A percentile compares a stretch with the other conserved stretches of the same genome.
phyloP scores from a whole-genome alignment of 2,888 invertebrate species.

The Ceratothoa steindachneri region DNA sequence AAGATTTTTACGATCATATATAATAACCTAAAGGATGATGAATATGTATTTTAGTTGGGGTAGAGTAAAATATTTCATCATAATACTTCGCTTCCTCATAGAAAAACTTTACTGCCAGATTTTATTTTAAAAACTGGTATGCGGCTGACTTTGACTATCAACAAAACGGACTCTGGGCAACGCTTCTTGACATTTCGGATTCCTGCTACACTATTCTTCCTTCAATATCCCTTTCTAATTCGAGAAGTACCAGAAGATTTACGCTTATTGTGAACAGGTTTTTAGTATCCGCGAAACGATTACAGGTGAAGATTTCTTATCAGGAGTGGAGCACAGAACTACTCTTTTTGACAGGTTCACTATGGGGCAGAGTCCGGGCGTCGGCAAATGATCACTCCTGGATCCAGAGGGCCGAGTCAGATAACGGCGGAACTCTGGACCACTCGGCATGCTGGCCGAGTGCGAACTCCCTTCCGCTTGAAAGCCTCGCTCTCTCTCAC shows the following conservation, averaged over 20 bases:
- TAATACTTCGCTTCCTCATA: too few species aligned
- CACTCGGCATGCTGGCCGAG: background rate
- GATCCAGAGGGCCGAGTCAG: background rate
- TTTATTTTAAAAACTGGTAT: too few species aligned
- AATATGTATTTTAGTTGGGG: too few species aligned
- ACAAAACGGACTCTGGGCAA: too few species aligned
- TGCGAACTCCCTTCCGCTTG: background rate
- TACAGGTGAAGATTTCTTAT: background rate
- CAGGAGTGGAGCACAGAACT: background rate
- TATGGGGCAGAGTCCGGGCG: background rate
- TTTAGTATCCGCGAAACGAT: background rate
- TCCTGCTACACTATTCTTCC: too few species aligned
- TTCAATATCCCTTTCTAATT: too few species aligned
- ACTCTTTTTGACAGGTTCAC: background rate
- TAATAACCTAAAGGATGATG: too few species aligned
- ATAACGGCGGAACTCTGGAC: background rate
- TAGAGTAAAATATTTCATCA: background rate
- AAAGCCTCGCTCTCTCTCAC: background rate
- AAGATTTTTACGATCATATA: too few species aligned
- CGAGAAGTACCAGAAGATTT: background rate
- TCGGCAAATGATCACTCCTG: background rate
- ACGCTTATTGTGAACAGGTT: background rate
- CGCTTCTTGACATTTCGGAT: too few species aligned
- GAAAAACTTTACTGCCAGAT: too few species aligned
- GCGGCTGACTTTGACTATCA: too few species aligned